Percentiles rank a stretch among this genome's conserved stretches.
These are phyloP conservation scores for Sphaerophoria rueppellii DNA, from an alignment of 2,888 invertebrate genomes.

Conservation along the genomic window DNA sequence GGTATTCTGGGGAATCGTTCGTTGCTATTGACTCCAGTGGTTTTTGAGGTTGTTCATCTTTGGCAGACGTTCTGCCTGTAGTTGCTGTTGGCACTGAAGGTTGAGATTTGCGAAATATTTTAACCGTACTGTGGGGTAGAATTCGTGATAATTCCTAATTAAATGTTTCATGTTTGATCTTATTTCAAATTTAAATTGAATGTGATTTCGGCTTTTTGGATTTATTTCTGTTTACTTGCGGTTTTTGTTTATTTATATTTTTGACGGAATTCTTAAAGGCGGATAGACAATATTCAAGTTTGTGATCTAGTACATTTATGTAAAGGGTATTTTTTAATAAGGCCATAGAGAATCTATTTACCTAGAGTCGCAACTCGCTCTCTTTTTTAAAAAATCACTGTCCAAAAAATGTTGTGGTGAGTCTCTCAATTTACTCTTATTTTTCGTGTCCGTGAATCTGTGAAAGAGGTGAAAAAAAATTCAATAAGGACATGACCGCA, in stretches of 20 bases:
- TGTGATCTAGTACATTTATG: conserved; percentile 10
- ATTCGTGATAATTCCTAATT: conserved; percentile 75
- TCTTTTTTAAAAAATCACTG: too few relatives aligned
- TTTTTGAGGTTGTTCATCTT: conserved; percentile 21
- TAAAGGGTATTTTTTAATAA: too few relatives aligned
- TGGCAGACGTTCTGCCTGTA: background rate
- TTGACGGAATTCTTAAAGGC: conserved; percentile 38
- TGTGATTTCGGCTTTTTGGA: background rate
- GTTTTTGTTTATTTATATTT: conserved; percentile 32
- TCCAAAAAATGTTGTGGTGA: too few relatives aligned
- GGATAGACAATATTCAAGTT: background rate
- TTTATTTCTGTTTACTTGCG: conserved; percentile 13
- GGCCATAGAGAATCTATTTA: too few relatives aligned
- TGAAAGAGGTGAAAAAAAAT: too few relatives aligned
- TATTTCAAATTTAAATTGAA: background rate
- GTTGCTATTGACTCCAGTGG: background rate
- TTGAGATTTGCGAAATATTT: conserved; percentile 77
- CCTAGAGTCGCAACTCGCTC: too few relatives aligned
- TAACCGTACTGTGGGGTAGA: conserved; percentile 78
- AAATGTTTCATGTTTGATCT: conserved; percentile 54
- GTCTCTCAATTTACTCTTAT: too few relatives aligned
- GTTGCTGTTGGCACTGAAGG: background rate
- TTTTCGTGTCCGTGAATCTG: too few relatives aligned
- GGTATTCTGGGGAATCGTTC: conserved; percentile 75
- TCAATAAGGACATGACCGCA: too few relatives aligned